A percentile compares a stretch with the other conserved stretches of the same genome.
Conservation (phyloP, 2,797 vertebrate genomes). For the Liasis olivaceus region DNA sequence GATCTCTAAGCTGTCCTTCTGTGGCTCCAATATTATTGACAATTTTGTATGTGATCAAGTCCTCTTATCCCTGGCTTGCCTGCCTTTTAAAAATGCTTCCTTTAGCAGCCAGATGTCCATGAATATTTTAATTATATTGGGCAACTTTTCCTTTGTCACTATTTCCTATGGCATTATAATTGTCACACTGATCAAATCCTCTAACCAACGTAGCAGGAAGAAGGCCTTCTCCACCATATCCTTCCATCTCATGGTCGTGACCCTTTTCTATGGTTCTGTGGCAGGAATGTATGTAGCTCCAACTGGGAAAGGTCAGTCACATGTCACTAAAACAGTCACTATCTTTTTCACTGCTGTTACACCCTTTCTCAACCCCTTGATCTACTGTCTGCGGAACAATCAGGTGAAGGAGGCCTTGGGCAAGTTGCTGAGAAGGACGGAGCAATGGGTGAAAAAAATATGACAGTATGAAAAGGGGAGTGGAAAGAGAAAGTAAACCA, state of each 20-base stretch:
- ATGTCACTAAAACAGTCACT: conserved; percentile 44
- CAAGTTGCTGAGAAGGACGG: neutral
- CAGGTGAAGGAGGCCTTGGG: neutral
- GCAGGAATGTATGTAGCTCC: neutral
- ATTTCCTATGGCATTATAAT: conserved; percentile 37
- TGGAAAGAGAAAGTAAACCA: no score
- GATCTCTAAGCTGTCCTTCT: conserved; percentile 50
- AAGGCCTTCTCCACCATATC: conserved; percentile 59
- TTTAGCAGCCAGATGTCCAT: neutral
- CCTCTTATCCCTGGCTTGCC: conserved; percentile 19
- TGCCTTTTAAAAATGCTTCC: conserved; percentile 4
- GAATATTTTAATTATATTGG: conserved; percentile 10
- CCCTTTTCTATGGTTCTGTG: conserved; percentile 53
- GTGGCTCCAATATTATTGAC: conserved; percentile 45
- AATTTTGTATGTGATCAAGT: conserved; percentile 56
- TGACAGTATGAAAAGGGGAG: neutral
- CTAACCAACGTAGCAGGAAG: conserved; percentile 33
- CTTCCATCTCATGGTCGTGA: conserved; percentile 51
- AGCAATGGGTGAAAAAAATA: neutral
- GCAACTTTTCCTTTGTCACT: conserved; percentile 43
- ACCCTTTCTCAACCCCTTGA: conserved; percentile 54
- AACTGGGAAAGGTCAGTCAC: neutral
- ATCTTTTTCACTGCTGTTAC: conserved; percentile 55
- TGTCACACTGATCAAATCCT: conserved; percentile 36
- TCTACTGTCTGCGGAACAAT: conserved; percentile 39